Percentiles rank a stretch among this genome's conserved stretches.
Evolutionary conservation across 2,797 vertebrate species (phyloP).

Genomic region (Capromys pilorides): DNA sequence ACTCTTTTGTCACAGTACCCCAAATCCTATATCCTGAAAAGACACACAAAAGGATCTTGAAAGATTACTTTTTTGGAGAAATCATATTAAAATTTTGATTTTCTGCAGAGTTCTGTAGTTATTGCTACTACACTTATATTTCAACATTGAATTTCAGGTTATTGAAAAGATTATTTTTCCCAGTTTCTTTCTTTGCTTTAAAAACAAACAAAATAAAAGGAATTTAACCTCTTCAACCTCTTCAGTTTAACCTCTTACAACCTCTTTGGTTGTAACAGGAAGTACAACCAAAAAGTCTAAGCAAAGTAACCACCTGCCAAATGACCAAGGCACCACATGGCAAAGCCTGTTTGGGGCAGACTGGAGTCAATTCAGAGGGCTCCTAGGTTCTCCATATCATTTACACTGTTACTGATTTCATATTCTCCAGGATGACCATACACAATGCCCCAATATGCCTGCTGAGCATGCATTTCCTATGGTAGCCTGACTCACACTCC

Average conservation of each 20-base stretch:
- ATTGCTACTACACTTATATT: slow-evolving; percentile 26
- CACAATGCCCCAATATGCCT: neutral
- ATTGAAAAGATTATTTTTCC: slow-evolving; percentile 16
- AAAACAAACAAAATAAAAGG: slow-evolving; percentile 41
- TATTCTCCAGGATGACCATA: neutral
- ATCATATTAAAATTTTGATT: slow-evolving; percentile 45
- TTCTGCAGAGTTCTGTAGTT: neutral
- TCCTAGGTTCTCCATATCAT: rapidly evolving
- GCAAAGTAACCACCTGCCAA: neutral
- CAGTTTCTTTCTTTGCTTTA: neutral
- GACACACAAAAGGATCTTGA: slow-evolving; percentile 12
- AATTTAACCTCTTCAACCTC: slow-evolving; percentile 9
- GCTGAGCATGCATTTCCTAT: neutral
- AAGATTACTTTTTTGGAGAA: slow-evolving; percentile 26
- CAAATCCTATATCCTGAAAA: slow-evolving; percentile 49
- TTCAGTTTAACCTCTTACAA: slow-evolving; percentile 26
- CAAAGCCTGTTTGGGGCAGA: neutral
- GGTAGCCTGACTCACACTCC: neutral
- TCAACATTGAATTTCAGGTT: slow-evolving; percentile 34
- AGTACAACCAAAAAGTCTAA: neutral
- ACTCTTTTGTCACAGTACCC: slow-evolving; percentile 31
- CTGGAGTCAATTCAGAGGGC: neutral
- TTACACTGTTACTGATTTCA: neutral
- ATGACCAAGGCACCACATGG: neutral
- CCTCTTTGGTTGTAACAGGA: neutral